Base-by-base conservation (phyloP, 2,888 invertebrate genomes). In the Morpho helenor region DNA sequence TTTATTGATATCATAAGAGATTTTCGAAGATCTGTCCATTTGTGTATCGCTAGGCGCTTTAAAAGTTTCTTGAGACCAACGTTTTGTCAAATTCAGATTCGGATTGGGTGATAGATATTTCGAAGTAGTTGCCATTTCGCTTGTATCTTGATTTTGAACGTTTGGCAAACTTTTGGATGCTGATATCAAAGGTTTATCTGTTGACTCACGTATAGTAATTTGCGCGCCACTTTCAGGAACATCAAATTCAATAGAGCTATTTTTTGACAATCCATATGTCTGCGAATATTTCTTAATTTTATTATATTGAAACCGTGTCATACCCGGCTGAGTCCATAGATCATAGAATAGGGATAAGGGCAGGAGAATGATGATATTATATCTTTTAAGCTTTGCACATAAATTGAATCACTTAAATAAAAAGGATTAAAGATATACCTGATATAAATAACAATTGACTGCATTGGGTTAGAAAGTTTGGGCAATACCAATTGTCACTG, bases 111-210 rank as follows among this genome's bases (percentile, higher is more conserved):
- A 22, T 50, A 57, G 52, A 46, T 56, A 49, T 42, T 61, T 56
- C 0, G 61, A 55, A 23, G 59, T 51, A 9, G 51, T 57, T 0
- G 61, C 49, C 23, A 31, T 50, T 51, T 42, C 31, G 40, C 49
- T 40, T 47, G 2, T 8, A 9, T 9, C 42, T 41, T 23, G 43
- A 3, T 23, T 59, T 40, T 16, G 8, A 8, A 61, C 10, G 50
- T 53, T 57, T 40, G 57, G 42, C 44, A 53, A 60, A 56, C 60
- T 60, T 49, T 52, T 52, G 39, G 56, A 31, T 3, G 23, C 9
- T 1, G 49, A 10, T 40, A 40, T 44, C 7, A 7, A 16, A 1
- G 41, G n/a, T 9, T 2, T 9, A 10, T 3, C 8, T 7, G 9
- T 41, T 10, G n/a, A 4, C 7, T 16, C 41, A n/a, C 2, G 45